A percentile compares a stretch with the other conserved stretches of the same genome.
phyloP scores from a whole-genome alignment of 2,888 invertebrate species.

The Limenitis arthemis region DNA sequence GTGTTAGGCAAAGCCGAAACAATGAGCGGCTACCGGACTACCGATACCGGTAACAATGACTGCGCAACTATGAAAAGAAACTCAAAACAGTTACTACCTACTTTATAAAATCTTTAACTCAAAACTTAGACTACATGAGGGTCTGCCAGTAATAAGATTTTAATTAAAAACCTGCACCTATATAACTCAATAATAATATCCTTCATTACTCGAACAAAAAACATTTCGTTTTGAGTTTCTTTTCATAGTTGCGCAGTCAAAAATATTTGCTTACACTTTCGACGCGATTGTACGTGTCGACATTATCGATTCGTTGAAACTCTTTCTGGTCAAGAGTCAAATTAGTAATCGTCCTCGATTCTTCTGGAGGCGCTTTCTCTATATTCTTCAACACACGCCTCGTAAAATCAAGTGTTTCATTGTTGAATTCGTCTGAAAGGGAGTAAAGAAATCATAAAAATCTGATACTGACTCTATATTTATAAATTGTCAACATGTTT shows the following conservation, averaged over 20 bases:
- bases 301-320: conserved; percentile 88
- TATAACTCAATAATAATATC: too few relatives aligned
- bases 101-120: too few relatives aligned
- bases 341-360: conserved; percentile 77
- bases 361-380: conserved; percentile 78
- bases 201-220: too few relatives aligned
- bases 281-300: conserved; percentile 85
- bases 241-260: too few relatives aligned
- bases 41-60: conserved; percentile 11
- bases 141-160: too few relatives aligned
- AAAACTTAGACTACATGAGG: too few relatives aligned
- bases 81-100: too few relatives aligned
- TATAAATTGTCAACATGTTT: conserved; percentile 37
- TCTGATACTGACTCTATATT: conserved; percentile 45
- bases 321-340: conserved; percentile 90
- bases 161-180: too few relatives aligned
- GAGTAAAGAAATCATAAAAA: conserved; percentile 2
- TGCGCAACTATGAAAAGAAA: conserved; percentile 11
- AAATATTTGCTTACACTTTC: conserved; percentile 74
- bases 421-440: conserved; percentile 31
- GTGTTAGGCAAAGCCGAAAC: conserved; percentile 16
- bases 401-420: conserved; percentile 80
- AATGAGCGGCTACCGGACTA: conserved; percentile 16
- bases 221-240: too few relatives aligned
- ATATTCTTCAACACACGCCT: conserved; percentile 87